Evolutionary conservation across 2,113 vertebrate species (phyloP).

Genomic region (Chamaea fasciata): DNA sequence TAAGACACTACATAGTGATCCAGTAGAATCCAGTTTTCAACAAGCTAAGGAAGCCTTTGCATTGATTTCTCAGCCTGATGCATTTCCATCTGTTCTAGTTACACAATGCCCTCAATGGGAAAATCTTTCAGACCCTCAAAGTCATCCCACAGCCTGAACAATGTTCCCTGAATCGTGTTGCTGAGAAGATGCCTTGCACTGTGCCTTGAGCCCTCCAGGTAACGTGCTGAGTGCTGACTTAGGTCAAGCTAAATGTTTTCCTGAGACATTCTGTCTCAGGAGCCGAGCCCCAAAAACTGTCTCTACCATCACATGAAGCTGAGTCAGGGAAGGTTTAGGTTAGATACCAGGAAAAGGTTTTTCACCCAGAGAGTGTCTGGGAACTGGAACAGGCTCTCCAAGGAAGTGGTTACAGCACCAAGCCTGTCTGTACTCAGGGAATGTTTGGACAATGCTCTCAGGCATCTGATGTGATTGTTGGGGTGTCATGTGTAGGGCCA

Average conservation of each 20-base stretch:
- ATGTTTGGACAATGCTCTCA: neutral
- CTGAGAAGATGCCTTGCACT: neutral
- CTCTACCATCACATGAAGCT: neutral
- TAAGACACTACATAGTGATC: neutral
- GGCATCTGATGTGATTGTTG: neutral
- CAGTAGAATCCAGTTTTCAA: neutral
- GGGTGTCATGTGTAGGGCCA: neutral
- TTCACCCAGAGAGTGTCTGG: neutral
- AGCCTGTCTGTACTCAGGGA: neutral
- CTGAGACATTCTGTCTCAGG: neutral
- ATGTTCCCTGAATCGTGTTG: accelerated
- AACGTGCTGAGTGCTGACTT: neutral
- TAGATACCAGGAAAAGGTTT: neutral
- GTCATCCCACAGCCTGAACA: neutral
- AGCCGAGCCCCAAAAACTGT: neutral
- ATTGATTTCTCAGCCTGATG: neutral
- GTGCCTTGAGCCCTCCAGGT: neutral
- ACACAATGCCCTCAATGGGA: neutral
- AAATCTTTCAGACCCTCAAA: neutral
- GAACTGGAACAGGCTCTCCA: neutral
- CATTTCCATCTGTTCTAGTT: neutral
- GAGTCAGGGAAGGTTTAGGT: neutral
- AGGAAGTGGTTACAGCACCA: neutral
- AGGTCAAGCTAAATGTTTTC: neutral
- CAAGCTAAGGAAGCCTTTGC: neutral